A percentile compares a stretch with the other conserved stretches of the same genome.
Conservation (phyloP, 1,140 invertebrate genomes). For the Bombus pyrosoma region DNA sequence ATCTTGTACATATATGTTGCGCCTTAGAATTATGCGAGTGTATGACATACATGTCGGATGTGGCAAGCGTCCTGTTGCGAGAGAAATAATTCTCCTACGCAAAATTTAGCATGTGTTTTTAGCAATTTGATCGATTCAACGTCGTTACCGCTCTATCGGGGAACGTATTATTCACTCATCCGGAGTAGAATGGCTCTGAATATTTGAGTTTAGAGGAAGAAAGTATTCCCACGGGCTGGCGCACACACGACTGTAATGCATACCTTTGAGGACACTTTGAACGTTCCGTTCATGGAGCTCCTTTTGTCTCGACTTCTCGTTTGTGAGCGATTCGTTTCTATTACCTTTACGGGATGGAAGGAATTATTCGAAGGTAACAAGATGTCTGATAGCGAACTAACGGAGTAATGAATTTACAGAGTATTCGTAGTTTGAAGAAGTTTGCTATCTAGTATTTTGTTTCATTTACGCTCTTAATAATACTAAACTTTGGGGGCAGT, state of each 20-base stretch:
- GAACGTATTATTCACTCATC: background rate
- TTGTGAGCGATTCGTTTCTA: background rate
- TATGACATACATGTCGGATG: too few species aligned
- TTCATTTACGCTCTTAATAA: too few species aligned
- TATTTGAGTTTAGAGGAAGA: slow-evolving; percentile 3
- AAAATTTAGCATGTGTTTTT: background rate
- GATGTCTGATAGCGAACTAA: background rate
- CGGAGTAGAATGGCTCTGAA: background rate
- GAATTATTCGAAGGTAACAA: background rate
- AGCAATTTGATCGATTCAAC: background rate
- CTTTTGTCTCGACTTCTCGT: background rate
- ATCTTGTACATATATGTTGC: too few species aligned
- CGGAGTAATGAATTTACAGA: too few species aligned
- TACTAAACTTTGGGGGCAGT: background rate
- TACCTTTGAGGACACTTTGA: background rate
- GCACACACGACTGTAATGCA: background rate
- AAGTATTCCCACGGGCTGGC: background rate
- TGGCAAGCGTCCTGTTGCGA: too few species aligned
- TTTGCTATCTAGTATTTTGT: too few species aligned
- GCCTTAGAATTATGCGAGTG: too few species aligned
- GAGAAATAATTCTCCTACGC: too few species aligned
- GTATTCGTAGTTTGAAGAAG: too few species aligned
- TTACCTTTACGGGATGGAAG: background rate
- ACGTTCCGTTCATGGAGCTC: background rate
- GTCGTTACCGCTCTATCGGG: too few species aligned